A percentile compares a stretch with the other conserved stretches of the same genome.
phyloP scores from a whole-genome alignment of 2,797 vertebrate species.

The Betta splendens region DNA sequence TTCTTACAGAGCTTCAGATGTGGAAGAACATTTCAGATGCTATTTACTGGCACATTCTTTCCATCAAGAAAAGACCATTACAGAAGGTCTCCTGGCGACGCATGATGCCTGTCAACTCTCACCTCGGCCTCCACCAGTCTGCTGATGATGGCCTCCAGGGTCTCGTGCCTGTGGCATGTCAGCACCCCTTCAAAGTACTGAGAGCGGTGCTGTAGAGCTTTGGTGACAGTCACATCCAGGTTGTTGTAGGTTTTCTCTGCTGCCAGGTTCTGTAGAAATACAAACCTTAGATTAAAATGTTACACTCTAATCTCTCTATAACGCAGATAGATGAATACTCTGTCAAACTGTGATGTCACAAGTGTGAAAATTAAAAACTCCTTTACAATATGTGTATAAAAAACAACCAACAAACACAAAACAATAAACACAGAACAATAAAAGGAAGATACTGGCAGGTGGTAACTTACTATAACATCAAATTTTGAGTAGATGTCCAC shows the following conservation, averaged over 20 bases:
- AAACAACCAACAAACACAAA: too few species aligned
- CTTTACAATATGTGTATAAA: too few species aligned
- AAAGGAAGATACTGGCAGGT: neutral
- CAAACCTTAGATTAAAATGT: neutral
- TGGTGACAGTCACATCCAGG: constrained; percentile 95
- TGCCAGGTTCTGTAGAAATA: constrained; percentile 87
- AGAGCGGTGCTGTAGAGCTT: constrained; percentile 94
- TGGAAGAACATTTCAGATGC: neutral
- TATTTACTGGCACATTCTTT: neutral
- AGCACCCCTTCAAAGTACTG: constrained; percentile 98
- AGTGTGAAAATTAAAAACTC: too few species aligned
- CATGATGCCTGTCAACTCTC: constrained; percentile 20
- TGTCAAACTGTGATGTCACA: too few species aligned
- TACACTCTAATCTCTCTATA: neutral
- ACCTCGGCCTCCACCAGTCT: constrained; percentile 97
- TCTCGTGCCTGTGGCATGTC: constrained; percentile 91
- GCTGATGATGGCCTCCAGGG: constrained; percentile 93
- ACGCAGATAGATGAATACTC: neutral
- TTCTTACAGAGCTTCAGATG: neutral
- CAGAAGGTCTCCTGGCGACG: neutral
- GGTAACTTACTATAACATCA: constrained; percentile 95
- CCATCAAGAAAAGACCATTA: neutral
- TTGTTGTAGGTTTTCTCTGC: constrained; percentile 99
- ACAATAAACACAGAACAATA: neutral
- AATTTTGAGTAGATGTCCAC: constrained; percentile 99